Conservation (phyloP, 2,797 vertebrate species). For the Eurystomus glaucurus region DNA sequence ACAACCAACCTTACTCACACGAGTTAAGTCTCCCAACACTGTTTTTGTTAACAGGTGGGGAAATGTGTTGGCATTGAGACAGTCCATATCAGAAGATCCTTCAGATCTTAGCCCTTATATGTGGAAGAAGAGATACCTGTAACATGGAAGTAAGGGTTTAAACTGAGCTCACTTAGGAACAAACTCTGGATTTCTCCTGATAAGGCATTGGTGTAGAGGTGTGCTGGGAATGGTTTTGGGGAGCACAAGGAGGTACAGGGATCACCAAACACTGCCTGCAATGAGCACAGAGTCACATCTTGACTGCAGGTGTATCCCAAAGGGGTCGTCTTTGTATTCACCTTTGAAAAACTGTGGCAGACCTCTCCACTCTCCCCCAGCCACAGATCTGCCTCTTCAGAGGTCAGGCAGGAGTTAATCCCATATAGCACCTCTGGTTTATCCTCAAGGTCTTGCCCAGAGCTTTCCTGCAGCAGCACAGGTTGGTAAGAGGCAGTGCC, state of each 20-base stretch:
- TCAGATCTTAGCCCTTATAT: rapidly evolving
- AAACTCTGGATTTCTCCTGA: not conserved
- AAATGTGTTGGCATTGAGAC: not conserved
- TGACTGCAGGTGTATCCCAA: not conserved
- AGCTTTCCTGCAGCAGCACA: not conserved
- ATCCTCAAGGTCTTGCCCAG: not conserved
- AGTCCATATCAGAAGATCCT: not conserved
- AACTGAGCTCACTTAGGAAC: not conserved
- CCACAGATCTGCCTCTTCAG: not conserved
- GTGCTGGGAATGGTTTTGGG: not conserved
- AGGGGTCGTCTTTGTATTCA: not conserved
- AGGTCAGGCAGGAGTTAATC: not conserved
- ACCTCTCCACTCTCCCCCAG: not conserved
- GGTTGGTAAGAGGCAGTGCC: not conserved
- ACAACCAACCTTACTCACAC: rapidly evolving
- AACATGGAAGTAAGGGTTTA: not conserved
- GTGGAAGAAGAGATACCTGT: not conserved
- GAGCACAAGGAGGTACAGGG: not conserved
- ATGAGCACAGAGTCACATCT: not conserved
- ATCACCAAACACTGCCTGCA: not conserved
- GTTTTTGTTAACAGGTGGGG: not conserved
- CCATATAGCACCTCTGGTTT: rapidly evolving
- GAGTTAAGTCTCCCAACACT: not conserved
- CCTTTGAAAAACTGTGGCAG: not conserved
- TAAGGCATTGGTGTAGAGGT: rapidly evolving